These are phyloP conservation scores for Pygoscelis adeliae DNA, from an alignment of 2,113 vertebrate genomes.

Conservation along the genomic window DNA sequence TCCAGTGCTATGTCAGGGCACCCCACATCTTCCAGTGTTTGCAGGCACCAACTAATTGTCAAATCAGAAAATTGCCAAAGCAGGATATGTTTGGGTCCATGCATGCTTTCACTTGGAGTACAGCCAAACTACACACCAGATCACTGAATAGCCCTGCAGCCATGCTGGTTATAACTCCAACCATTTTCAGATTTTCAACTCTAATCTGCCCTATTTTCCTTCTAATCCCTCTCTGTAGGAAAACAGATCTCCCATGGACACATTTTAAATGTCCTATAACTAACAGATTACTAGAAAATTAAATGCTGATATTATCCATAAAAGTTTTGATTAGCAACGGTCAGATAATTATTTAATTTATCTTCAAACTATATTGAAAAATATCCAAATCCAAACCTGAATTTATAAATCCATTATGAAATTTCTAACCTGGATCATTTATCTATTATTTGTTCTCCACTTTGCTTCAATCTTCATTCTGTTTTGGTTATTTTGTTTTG, in stretches of 20 bases:
- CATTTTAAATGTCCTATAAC: neutral
- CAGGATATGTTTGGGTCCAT: accelerated
- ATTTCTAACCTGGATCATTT: neutral
- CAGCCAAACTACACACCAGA: neutral
- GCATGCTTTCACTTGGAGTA: neutral
- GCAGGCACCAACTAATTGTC: neutral
- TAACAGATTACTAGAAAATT: neutral
- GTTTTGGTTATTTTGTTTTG: neutral
- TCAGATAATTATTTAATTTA: neutral
- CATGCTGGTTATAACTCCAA: neutral
- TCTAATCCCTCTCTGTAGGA: neutral
- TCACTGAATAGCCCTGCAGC: neutral
- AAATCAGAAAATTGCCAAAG: neutral
- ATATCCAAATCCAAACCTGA: neutral
- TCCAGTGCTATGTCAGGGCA: neutral
- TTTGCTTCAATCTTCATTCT: neutral
- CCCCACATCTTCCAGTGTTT: neutral
- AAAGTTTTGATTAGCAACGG: neutral
- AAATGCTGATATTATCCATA: neutral
- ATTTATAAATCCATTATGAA: neutral
- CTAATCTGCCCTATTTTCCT: neutral
- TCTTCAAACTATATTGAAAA: neutral
- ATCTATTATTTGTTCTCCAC: neutral
- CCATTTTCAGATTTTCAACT: neutral
- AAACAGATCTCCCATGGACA: neutral